Conservation (phyloP, 1,140 invertebrate species). For the Calephelis virginiensis region DNA sequence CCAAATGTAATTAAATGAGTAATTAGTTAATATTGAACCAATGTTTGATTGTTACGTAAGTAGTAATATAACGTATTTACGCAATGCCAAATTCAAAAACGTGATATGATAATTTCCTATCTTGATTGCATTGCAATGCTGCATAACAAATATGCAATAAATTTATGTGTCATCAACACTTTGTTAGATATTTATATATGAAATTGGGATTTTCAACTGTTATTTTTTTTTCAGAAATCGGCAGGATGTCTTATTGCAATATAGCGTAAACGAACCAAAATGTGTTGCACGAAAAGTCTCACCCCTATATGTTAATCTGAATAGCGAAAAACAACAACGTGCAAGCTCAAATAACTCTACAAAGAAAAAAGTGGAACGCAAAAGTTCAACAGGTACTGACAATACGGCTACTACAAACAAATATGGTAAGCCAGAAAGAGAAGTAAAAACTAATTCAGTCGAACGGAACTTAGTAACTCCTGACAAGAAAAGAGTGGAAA, state of each 20-base stretch:
- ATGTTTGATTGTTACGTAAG: not conserved
- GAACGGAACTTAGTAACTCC: constrained; percentile 4
- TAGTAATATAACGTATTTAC: no score
- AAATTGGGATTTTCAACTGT: not conserved
- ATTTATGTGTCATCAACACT: no score
- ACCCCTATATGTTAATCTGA: constrained; percentile 9
- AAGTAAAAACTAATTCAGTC: not conserved
- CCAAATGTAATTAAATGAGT: not conserved
- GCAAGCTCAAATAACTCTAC: not conserved
- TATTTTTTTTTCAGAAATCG: constrained; percentile 5
- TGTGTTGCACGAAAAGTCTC: constrained; percentile 15
- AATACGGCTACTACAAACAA: not conserved
- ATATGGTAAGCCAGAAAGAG: not conserved
- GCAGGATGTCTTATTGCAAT: not conserved
- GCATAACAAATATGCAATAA: no score
- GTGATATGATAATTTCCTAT: no score
- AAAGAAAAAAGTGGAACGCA: constrained; percentile 5
- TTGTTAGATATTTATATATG: no score
- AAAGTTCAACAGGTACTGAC: constrained; percentile 1
- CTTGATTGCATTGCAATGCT: no score
- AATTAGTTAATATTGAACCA: not conserved
- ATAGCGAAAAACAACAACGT: constrained; percentile 3
- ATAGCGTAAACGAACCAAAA: constrained; percentile 2
- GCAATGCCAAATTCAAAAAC: no score
- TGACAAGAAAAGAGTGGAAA: constrained; percentile 3